Evolutionary conservation across 1,140 invertebrate species (phyloP), one percentile per base, ranked within the genome.

Genomic region (Leguminivora glycinivorella): DNA sequence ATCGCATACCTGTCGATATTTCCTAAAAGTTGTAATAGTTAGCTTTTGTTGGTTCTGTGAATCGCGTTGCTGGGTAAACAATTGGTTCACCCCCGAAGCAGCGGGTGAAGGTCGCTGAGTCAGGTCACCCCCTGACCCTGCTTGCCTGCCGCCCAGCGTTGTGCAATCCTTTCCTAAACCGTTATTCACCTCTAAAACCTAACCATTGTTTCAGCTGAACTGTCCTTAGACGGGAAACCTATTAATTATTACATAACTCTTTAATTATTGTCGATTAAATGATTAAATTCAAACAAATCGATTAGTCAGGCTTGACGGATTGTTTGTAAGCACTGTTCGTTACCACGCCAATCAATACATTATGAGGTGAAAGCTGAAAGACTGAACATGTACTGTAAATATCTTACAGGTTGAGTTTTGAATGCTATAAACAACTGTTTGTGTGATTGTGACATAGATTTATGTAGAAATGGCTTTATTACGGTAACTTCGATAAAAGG

Each of bases 91-190:
- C 66, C 38, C 22, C 66, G 70, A 47, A 72, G 72, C 70, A 71
- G 34, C 67, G 38, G 70, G 52, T 74, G 75, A 76, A 81, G 79
- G 79, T 69, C 79, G 74, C 71, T 81, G 79, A 81, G 67, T 78
- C 76, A 81, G 70, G 47, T 63, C 69, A 58, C 68, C 74, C 71
- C 52, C 7, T 22, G 47, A 29, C 40, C 40, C 19, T 31, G 25
- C 26, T 17, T 31, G 26, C 26, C 24, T 19, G 17, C 58, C 25
- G 26, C 25, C 25, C 25, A 31, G 14, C 26, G 26, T 63, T 63
- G 58, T 63, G 58, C 26, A 31, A 63, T 63, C 12, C 4, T 63
- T 26, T 52, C 40, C 6, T 22, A 52, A 52, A 52, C 47, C 47
- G 1, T 2, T 17, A 17, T 22, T 52, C 19, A 10, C 47, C 47